Evolutionary conservation across 2,888 invertebrate genomes (phyloP), one percentile per base, ranked within the genome.

Genomic region (Drosophila rellima): DNA sequence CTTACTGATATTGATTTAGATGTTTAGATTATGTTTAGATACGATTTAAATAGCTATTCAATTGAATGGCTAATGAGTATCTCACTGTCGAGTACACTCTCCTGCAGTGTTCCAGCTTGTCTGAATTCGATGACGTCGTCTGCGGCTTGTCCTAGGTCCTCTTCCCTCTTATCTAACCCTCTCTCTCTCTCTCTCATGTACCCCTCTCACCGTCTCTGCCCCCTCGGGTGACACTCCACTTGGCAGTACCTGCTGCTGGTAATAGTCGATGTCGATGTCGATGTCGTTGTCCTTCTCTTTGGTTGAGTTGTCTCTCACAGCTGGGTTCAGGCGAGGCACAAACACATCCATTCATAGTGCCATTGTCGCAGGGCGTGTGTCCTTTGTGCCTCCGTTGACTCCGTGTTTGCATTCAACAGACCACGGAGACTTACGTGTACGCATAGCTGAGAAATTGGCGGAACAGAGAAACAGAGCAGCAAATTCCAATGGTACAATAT

Each of bases 381-480:
- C 70, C 80, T 80, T 65, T 70, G 71, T 70, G 72, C 70, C 60
- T 65, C 81, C 73, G 74, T 75, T 70, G 80, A 68, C 65, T 72
- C 44, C 66, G 35, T 45, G 64, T 52, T 67, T 62, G 48, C 44
- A 44, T 20, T 13, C 47, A 35, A 40, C 37, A 55, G 35, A 37
- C 62, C 64, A 40, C 45, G 26, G 64, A 48, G 60, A 54, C 42
- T 42, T 54, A 39, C 37, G 37, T 40, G 26, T 20, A 45, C 65
- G 47, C 26, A 54, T 47, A 33, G 66, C 67, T 60, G 70, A 67
- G 70, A 76, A 69, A 68, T 70, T 67, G 73, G 50, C 63, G 55
- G 50, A 66, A 63, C 65, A 65, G 47, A 47, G 31, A 11, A 47
- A 13, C 17, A 47, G 17, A 47, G 31, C 11, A 47, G 5, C 17